Evolutionary conservation across 2,797 vertebrate genomes (phyloP), one percentile per base, ranked within the genome.

Genomic region (Bovichtus variegatus): DNA sequence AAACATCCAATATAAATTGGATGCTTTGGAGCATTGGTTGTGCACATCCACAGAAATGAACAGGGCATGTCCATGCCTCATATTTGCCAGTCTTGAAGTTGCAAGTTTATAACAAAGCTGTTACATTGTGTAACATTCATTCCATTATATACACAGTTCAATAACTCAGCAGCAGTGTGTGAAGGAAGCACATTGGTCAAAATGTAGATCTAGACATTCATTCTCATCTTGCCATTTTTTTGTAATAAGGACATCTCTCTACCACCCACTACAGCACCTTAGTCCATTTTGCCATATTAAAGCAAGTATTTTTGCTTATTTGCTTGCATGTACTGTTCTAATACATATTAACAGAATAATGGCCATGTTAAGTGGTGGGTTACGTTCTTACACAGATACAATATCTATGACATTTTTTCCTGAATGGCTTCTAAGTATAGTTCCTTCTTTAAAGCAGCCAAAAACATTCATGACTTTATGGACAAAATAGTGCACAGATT

Each of bases 281-380:
- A 68, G n/a, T n/a, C n/a, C n/a, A n/a, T n/a, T n/a, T n/a, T n/a
- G 67, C 73, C 85, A 68, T 77, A 76, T 69, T 76, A 31, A 49
- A 2, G 11, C 47, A 49, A 21, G 44, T n/a, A 0, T 2, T 15
- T 25, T 2, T 13, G 23, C 21, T 27, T 13, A 49, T 51, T 54
- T 10, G 9, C 29, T 19, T 59, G n/a, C 21, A 41, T 41, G 13
- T 13, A 23, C n/a, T 25, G 11, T 47, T 63, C 18, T 15, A 21
- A 15, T 29, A 9, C 11, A 29, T 29, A 46, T 15, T 9, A 41
- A 25, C 31, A 23, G n/a, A 29, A 10, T 62, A 31, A 34, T 21
- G 29, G 3, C 2, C n/a, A 25, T 9, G 12, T 21, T 3, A 55
- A 29, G 38, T 9, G 16, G 13, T 51, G 21, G 6, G 6, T 41